A percentile compares a stretch with the other conserved stretches of the same genome.
Evolutionary conservation across 2,797 vertebrate genomes (phyloP).

Genomic region (Thamnophis elegans): DNA sequence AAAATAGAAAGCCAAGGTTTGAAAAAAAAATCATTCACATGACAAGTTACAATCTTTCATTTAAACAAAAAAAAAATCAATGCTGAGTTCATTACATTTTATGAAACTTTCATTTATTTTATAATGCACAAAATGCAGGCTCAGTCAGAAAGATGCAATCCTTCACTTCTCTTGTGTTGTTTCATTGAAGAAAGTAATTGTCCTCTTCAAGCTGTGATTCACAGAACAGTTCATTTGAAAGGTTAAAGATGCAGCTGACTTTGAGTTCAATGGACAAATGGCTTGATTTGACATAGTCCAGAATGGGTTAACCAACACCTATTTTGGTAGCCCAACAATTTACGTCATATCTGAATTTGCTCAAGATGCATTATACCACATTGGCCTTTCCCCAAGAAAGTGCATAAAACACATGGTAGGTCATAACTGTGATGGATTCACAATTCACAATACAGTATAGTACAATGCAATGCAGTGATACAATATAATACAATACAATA

Average conservation of each 20-base stretch:
- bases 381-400: neutral
- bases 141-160: neutral
- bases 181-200: slow-evolving; percentile 1
- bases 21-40: slow-evolving; percentile 35
- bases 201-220: neutral
- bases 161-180: slow-evolving; percentile 10
- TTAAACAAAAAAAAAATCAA: slow-evolving; percentile 41
- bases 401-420: neutral
- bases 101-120: slow-evolving; percentile 52
- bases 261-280: neutral
- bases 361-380: neutral
- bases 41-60: slow-evolving; percentile 42
- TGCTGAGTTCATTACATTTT: slow-evolving; percentile 51
- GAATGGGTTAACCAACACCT: neutral
- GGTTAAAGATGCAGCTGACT: neutral
- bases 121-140: slow-evolving; percentile 35
- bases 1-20: slow-evolving; percentile 45
- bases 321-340: neutral
- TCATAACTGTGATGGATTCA: neutral
- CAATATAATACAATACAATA: no score
- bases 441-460: neutral
- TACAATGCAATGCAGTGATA: no score
- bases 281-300: neutral
- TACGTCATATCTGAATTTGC: neutral
- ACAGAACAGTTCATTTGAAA: neutral